Evolutionary conservation across 2,113 vertebrate species (phyloP).

Genomic region (Plotosus lineatus): DNA sequence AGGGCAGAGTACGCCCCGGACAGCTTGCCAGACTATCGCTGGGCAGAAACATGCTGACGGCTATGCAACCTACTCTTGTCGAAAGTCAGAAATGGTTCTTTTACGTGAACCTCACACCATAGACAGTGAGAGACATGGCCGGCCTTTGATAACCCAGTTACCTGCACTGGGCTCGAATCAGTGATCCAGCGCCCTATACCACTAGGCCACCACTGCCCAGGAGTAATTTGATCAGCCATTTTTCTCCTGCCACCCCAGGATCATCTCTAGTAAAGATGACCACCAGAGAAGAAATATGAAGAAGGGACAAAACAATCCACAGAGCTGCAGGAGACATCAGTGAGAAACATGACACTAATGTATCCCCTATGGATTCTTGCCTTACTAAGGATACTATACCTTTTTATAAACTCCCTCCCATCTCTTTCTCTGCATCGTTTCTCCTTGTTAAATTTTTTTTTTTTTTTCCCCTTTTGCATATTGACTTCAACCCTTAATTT

Average conservation of each 20-base stretch:
- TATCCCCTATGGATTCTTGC: conserved; percentile 56
- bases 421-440: conserved; percentile 15
- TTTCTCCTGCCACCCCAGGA: neutral
- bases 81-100: no score
- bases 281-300: neutral
- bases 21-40: no score
- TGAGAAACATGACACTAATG: conserved; percentile 51
- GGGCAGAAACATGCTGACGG: no score
- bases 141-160: no score
- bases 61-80: no score
- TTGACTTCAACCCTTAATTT: neutral
- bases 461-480: neutral
- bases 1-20: no score
- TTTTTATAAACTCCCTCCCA: conserved; percentile 26
- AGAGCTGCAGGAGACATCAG: conserved; percentile 50
- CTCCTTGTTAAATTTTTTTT: neutral
- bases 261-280: neutral
- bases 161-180: no score
- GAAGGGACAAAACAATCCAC: conserved; percentile 35
- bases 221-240: neutral
- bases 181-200: no score
- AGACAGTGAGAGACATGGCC: no score
- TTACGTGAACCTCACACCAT: no score
- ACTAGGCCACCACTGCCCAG: no score
- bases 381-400: conserved; percentile 45